phyloP scores from a whole-genome alignment of 2,888 invertebrate genomes.

The Vesta saturnalis region DNA sequence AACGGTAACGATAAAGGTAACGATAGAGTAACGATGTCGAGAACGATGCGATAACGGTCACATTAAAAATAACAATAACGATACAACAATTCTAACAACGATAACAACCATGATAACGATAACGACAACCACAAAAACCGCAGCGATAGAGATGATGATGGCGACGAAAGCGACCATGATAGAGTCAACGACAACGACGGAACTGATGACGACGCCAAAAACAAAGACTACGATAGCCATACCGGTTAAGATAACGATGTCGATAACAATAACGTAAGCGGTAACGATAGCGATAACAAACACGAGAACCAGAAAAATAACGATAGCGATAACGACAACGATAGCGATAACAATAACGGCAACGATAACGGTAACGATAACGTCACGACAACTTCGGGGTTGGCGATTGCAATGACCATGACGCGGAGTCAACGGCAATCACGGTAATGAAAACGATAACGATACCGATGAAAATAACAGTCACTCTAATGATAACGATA shows the following conservation, averaged over 20 bases:
- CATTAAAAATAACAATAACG: no score
- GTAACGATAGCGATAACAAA: not conserved
- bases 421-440: slow-evolving; percentile 2
- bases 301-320: not conserved
- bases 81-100: no score
- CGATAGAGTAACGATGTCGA: no score
- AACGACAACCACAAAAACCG: no score
- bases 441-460: slow-evolving; percentile 5
- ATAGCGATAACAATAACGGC: not conserved
- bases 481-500: not conserved
- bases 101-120: not conserved
- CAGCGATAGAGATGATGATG: not conserved
- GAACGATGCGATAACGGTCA: no score
- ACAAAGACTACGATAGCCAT: not conserved
- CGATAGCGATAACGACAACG: slow-evolving; percentile 7
- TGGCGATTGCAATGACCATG: no score
- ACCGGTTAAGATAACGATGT: not conserved
- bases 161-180: not conserved
- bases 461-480: not conserved
- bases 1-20: no score
- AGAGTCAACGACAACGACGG: not conserved
- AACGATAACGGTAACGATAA: slow-evolving; percentile 1
- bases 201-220: not conserved
- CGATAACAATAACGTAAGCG: no score
- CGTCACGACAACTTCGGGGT: not conserved